phyloP scores from a whole-genome alignment of 2,888 invertebrate genomes.

The Amblyteles armatorius region DNA sequence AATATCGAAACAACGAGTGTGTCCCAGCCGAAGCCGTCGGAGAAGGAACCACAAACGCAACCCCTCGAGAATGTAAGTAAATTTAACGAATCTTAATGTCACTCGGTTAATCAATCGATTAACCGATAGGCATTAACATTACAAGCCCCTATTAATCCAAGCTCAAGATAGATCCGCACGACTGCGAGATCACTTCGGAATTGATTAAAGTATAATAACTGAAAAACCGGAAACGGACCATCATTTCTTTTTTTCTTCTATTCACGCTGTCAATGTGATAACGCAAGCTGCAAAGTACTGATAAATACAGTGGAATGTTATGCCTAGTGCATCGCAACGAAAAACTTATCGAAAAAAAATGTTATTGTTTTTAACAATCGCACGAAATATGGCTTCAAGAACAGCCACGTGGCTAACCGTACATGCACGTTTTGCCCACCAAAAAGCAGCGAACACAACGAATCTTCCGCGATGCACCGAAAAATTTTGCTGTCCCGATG shows the following conservation, averaged over 20 bases:
- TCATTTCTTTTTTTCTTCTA: not conserved
- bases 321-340: constrained; percentile 4
- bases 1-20: constrained; percentile 77
- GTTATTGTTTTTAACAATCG: constrained; percentile 1
- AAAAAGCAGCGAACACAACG: constrained; percentile 59
- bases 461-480: constrained; percentile 84
- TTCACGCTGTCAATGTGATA: constrained; percentile 30
- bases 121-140: constrained; percentile 3
- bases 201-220: constrained; percentile 30
- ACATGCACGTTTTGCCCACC: constrained; percentile 53
- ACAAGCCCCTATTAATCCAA: constrained; percentile 6
- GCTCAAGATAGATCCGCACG: constrained; percentile 1
- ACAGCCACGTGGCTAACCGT: not conserved
- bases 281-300: constrained; percentile 27
- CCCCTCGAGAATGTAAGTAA: constrained; percentile 63
- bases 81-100: not conserved
- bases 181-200: constrained; percentile 14
- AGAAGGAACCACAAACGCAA: constrained; percentile 56
- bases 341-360: constrained; percentile 22
- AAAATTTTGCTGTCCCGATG: constrained; percentile 85
- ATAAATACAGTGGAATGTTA: constrained; percentile 12
- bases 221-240: constrained; percentile 27
- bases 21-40: constrained; percentile 70
- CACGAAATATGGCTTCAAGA: constrained; percentile 27
- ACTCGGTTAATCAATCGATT: constrained; percentile 12